Percentiles rank a stretch among this genome's conserved stretches.
phyloP scores from a whole-genome alignment of 2,113 vertebrate species.

The Chascanopsetta lugubris region DNA sequence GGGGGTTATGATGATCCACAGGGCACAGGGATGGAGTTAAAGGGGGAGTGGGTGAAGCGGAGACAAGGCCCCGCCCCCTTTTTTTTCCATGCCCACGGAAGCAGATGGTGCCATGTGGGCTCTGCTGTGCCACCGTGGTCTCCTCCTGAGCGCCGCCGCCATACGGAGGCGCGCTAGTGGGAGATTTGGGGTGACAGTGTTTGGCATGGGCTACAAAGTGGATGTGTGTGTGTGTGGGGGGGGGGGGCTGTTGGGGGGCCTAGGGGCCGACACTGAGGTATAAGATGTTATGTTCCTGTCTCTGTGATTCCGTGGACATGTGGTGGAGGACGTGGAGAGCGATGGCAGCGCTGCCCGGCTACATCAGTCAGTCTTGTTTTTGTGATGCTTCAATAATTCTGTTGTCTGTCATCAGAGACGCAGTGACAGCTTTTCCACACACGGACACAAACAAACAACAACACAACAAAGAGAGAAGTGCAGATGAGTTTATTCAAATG shows the following conservation, averaged over 20 bases:
- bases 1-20: constrained; percentile 9
- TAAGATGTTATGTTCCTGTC: constrained; percentile 71
- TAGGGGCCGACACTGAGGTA: constrained; percentile 70
- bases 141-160: constrained; percentile 57
- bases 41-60: constrained; percentile 22
- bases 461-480: too few relatives aligned
- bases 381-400: constrained; percentile 12
- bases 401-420: constrained; percentile 12
- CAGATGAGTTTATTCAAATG: too few relatives aligned
- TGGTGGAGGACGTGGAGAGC: constrained; percentile 47
- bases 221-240: constrained; percentile 58
- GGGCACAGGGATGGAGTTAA: constrained; percentile 40
- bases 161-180: constrained; percentile 75
- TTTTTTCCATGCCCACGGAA: constrained; percentile 43
- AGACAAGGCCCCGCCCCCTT: constrained; percentile 45
- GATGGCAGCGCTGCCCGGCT: constrained; percentile 46
- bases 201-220: constrained; percentile 78
- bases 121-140: constrained; percentile 45
- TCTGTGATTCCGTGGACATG: constrained; percentile 67
- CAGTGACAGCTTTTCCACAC: background rate
- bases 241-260: too few relatives aligned
- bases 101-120: constrained; percentile 71
- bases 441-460: too few relatives aligned
- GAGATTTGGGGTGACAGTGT: constrained; percentile 73
- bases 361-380: constrained; percentile 30